Base-by-base conservation (phyloP, 1,140 invertebrate species). In the Potamilus streckersoni region DNA sequence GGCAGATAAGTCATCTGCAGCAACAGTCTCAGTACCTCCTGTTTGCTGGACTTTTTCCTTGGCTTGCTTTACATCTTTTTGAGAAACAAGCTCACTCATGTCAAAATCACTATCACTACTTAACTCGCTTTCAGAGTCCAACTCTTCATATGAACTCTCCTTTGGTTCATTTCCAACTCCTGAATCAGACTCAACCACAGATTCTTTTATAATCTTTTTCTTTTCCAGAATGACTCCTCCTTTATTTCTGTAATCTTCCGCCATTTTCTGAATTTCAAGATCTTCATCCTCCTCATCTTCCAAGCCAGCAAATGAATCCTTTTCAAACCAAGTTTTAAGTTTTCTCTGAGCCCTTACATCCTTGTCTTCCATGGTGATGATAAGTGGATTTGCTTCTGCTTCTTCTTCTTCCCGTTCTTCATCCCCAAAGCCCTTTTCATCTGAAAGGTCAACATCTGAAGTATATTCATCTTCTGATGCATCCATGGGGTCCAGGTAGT, bases 251-350 rank as follows among this genome's bases (percentile, higher is more conserved):
- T 93, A 94, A 56, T 92, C 92, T 80, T 94, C 92, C 5, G 93
- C 92, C 88, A 96, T 92, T 87, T 93, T 93, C 84, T 96, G 94
- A 73, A 98, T 91, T 90, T 98, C 96, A 55, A 93, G 92, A 85
- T 96, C 95, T 89, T 97, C 96, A 87, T 96, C 95, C 85, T 95
- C 94, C 69, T 96, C 95, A 77, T 93, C 91, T 80, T 95, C 93
- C 58, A 97, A 88, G 82, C 94, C 93, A 86, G 96, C 95, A 85
- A 98, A 97, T 69, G 93, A 92, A 82, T 96, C 95, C 90, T 93
- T 79, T 16, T 61, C 61, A 31, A 78, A 76, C 73, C 73, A 80
- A 62, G 77, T 71, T 56, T 80, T 64, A 60, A 59, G 69, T 72
- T 73, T 70, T 2, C 38, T 49, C 11, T 49, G 4, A 49, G 38